Evolutionary conservation across 2,888 invertebrate species (phyloP), one percentile per base, ranked within the genome.

Genomic region (Noctua janthina): DNA sequence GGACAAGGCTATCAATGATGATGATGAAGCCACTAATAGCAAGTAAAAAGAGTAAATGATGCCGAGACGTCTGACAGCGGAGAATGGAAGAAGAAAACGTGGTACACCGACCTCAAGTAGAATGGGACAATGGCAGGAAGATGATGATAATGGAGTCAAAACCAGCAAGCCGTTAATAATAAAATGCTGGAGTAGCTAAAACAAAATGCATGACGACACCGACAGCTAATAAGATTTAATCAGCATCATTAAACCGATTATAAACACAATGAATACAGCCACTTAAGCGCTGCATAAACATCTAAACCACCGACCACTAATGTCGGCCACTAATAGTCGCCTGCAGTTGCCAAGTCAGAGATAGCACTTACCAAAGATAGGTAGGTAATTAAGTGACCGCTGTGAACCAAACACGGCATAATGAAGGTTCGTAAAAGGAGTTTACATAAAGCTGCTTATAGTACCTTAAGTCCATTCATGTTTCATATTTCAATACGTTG

Each of bases 321-420:
- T 35, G 75, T 64, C 49, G 10, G 64, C 81, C 85, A 81, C 88
- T 71, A 87, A 86, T 76, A 70, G 88, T 87, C 54, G 78, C 81
- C 49, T 35, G 70, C 81, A 84, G 86, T 87, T 86, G 84, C 83
- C 84, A 82, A 81, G 85, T 87, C 73, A 77, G 82, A 29, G 70
- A 79, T 56, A 72, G 59, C 75, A 23, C 77, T 86, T 79, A 77
- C 72, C 46, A 51, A 82, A 84, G 83, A 81, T 79, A 83, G 83
- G 82, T 83, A 83, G 77, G 89, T 87, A 91, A 91, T 91, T 88
- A 87, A 85, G 87, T 79, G 89, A 85, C 84, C 87, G 75, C 82
- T 78, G 74, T 78, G 76, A 70, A 88, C 78, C 80, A 86, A 75
- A 68, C 79, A 74, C 46, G 39, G 73, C 78, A 81, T 87, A 82